Conservation (phyloP, 2,888 invertebrate species). For the Acholoe squamosa region DNA sequence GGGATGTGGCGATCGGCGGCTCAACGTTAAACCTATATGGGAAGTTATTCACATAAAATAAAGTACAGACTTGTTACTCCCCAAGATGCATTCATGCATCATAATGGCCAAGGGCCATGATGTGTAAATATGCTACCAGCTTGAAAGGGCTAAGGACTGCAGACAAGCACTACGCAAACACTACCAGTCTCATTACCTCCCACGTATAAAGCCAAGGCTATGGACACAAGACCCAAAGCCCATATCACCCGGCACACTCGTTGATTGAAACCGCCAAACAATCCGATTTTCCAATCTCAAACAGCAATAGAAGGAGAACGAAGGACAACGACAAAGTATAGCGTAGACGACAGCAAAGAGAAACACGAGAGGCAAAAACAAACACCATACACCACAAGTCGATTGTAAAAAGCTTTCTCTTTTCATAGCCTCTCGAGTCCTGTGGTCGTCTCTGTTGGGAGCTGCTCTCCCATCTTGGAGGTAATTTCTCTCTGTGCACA, state of each 20-base stretch:
- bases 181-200: not conserved
- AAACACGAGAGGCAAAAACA: not conserved
- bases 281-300: slow-evolving; percentile 23
- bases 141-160: too few species aligned
- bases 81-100: too few species aligned
- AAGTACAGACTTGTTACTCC: too few species aligned
- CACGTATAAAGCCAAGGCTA: not conserved
- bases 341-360: not conserved
- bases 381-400: not conserved
- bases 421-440: not conserved
- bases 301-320: not conserved
- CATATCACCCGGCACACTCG: not conserved
- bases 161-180: not conserved
- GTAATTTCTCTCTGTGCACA: not conserved
- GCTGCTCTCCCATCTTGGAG: slow-evolving; percentile 14
- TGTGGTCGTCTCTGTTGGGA: not conserved
- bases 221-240: not conserved
- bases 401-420: slow-evolving; percentile 20
- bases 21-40: too few species aligned
- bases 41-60: too few species aligned
- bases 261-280: slow-evolving; percentile 32
- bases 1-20: too few species aligned
- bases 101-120: too few species aligned
- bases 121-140: too few species aligned
- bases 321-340: not conserved